These are phyloP conservation scores for Chouioia cunea DNA, from an alignment of 2,888 invertebrate genomes.

Conservation along the genomic window DNA sequence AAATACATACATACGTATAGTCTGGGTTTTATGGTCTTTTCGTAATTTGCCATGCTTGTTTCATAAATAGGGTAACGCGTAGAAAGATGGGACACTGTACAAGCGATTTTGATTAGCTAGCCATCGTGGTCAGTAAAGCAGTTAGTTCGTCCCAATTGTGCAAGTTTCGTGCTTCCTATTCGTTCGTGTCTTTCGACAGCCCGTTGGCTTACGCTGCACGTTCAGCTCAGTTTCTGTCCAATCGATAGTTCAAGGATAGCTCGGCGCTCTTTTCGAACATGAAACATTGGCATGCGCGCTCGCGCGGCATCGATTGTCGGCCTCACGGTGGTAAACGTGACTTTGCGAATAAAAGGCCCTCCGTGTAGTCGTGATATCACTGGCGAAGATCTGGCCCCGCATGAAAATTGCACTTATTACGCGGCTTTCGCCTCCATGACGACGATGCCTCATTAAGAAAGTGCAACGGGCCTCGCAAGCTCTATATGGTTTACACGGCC, in stretches of 20 bases:
- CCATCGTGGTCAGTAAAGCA: too few species aligned
- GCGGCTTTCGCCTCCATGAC: not conserved
- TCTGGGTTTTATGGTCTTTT: too few species aligned
- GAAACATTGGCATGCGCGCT: slow-evolving; percentile 39
- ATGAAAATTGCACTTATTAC: slow-evolving; percentile 38
- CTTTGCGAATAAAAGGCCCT: slow-evolving; percentile 9
- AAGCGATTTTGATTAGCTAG: too few species aligned
- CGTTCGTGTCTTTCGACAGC: not conserved
- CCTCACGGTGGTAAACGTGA: slow-evolving; percentile 8
- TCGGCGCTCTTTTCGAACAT: not conserved
- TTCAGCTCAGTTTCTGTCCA: slow-evolving; percentile 23
- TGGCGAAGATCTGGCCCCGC: slow-evolving; percentile 10
- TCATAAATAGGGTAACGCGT: too few species aligned
- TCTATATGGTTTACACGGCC: not conserved
- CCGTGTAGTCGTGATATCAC: slow-evolving; percentile 1
- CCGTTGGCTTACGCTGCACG: not conserved
- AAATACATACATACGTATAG: too few species aligned
- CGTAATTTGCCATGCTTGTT: too few species aligned
- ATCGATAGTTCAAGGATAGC: slow-evolving; percentile 47
- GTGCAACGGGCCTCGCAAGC: not conserved
- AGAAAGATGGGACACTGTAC: too few species aligned
- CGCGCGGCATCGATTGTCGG: slow-evolving; percentile 29
- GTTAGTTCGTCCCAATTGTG: too few species aligned
- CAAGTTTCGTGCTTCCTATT: not conserved
- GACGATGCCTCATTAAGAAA: slow-evolving; percentile 33